phyloP scores from a whole-genome alignment of 2,797 vertebrate species.

The Menidia menidia region DNA sequence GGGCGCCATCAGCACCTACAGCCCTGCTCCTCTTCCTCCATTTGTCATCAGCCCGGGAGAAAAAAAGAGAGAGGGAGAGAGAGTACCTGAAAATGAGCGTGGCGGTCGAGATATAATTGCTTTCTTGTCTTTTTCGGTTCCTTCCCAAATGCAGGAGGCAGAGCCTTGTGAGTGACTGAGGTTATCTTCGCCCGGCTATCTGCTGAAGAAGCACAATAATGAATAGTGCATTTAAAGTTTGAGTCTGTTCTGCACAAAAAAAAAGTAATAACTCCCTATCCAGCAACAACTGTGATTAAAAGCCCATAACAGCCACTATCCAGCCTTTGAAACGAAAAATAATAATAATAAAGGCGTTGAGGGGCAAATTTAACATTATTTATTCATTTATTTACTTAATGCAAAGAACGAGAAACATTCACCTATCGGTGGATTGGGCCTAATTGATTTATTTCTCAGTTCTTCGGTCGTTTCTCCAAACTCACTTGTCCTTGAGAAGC shows the following conservation, averaged over 20 bases:
- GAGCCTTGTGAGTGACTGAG: conserved; percentile 73
- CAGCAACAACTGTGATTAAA: conserved; percentile 63
- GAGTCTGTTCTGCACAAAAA: conserved; percentile 42
- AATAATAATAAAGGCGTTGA: conserved; percentile 58
- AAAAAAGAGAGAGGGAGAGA: conserved; percentile 45
- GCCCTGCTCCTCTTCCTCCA: conserved; percentile 65
- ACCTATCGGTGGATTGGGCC: conserved; percentile 32
- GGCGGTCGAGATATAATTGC: conserved; percentile 79
- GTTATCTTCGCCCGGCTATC: conserved; percentile 75
- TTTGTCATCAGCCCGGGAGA: conserved; percentile 68
- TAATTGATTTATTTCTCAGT: conserved; percentile 67
- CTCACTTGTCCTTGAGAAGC: conserved; percentile 15
- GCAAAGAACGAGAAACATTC: conserved; percentile 32
- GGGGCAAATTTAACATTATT: conserved; percentile 27
- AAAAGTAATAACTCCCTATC: conserved; percentile 17
- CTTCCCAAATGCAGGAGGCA: conserved; percentile 68
- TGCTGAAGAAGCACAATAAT: conserved; percentile 82
- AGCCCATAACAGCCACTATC: conserved; percentile 60
- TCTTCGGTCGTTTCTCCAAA: conserved; percentile 36
- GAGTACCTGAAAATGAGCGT: conserved; percentile 71
- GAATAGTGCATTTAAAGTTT: conserved; percentile 81
- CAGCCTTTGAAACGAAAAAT: conserved; percentile 61
- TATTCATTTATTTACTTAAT: conserved; percentile 38
- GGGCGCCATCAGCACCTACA: conserved; percentile 64
- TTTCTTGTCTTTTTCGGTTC: conserved; percentile 80